phyloP scores from a whole-genome alignment of 2,797 vertebrate genomes.

The Microhierax caerulescens region DNA sequence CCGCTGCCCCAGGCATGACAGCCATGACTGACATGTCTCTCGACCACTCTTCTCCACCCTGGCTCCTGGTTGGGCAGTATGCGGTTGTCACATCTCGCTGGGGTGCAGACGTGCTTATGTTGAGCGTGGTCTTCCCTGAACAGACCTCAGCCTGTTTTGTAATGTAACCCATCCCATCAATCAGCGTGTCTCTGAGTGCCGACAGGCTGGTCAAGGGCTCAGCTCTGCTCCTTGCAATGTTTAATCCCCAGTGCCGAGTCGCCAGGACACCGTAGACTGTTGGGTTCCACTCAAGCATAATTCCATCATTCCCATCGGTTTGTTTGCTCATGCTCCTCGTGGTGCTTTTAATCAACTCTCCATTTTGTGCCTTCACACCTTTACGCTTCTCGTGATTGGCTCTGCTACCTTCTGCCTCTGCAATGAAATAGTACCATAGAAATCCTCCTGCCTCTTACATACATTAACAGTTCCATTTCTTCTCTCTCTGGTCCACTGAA shows the following conservation, averaged over 20 bases:
- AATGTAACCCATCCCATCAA: not conserved
- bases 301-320: conserved; percentile 60
- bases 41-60: fast-evolving
- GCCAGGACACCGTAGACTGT: not conserved
- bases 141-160: not conserved
- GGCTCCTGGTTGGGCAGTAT: not conserved
- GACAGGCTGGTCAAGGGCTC: not conserved
- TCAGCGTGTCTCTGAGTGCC: not conserved
- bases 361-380: conserved; percentile 67
- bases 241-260: not conserved
- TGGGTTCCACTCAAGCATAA: conserved; percentile 44
- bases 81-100: not conserved
- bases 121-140: not conserved
- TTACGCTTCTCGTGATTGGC: conserved; percentile 60
- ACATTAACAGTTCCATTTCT: conserved; percentile 62
- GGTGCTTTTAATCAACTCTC: conserved; percentile 66
- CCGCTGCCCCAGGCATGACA: fast-evolving
- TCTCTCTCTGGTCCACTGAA: conserved; percentile 60
- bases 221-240: not conserved
- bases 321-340: conserved; percentile 20
- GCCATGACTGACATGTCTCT: not conserved
- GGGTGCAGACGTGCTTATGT: not conserved
- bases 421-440: conserved; percentile 58
- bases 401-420: conserved; percentile 57
- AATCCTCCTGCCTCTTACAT: conserved; percentile 52